A percentile compares a stretch with the other conserved stretches of the same genome.
phyloP scores from a whole-genome alignment of 2,113 vertebrate genomes.

The Pavo muticus region DNA sequence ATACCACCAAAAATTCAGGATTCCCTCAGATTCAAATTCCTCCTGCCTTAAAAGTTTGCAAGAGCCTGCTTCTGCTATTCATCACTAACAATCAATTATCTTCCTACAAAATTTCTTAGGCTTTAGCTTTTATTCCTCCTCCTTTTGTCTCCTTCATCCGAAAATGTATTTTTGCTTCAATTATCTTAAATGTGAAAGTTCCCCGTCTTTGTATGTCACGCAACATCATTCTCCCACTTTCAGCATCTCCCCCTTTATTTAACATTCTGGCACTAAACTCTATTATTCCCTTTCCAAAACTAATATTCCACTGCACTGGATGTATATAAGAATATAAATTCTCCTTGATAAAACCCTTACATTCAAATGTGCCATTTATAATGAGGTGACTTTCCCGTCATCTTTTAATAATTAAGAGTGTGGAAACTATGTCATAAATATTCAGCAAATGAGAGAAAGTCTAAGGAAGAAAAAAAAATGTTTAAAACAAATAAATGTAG shows the following conservation, averaged over 20 bases:
- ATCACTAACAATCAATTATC: not conserved
- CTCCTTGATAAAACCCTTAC: not conserved
- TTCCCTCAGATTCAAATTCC: not conserved
- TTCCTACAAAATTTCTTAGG: not conserved
- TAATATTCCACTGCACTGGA: not conserved
- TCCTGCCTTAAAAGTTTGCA: not conserved
- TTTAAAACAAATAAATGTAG: not conserved
- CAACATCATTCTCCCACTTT: not conserved
- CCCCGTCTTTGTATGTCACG: not conserved
- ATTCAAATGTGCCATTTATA: not conserved
- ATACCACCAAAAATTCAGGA: not conserved
- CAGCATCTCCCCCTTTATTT: not conserved
- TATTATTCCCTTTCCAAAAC: not conserved
- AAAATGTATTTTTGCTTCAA: not conserved
- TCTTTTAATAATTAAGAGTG: not conserved
- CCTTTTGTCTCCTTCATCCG: not conserved
- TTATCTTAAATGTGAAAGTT: not conserved
- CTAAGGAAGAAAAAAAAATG: not conserved
- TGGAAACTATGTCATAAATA: not conserved
- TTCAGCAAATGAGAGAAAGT: not conserved
- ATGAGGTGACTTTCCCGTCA: not conserved
- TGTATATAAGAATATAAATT: not conserved
- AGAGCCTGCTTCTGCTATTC: not conserved
- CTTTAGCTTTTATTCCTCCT: not conserved
- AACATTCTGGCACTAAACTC: not conserved